phyloP scores from a whole-genome alignment of 1,140 invertebrate species.

The Galleria mellonella region DNA sequence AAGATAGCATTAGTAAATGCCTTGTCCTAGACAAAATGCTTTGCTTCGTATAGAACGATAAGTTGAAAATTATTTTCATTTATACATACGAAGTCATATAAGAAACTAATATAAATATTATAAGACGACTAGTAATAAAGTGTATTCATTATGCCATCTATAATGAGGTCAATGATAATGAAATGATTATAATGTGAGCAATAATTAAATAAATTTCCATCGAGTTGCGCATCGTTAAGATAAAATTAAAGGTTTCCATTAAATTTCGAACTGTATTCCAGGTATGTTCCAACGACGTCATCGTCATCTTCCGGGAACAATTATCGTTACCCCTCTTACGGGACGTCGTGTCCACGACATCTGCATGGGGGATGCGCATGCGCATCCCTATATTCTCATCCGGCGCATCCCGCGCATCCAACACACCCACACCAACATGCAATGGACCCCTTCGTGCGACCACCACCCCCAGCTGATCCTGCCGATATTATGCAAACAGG shows the following conservation, averaged over 20 bases:
- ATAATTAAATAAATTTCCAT: too few relatives aligned
- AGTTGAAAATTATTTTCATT: not conserved
- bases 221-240: too few relatives aligned
- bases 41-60: not conserved
- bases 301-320: conserved; percentile 48
- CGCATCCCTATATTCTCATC: conserved; percentile 43
- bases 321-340: conserved; percentile 44
- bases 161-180: too few relatives aligned
- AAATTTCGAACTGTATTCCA: conserved; percentile 8
- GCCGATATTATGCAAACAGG: conserved; percentile 69
- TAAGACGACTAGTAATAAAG: not conserved
- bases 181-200: too few relatives aligned
- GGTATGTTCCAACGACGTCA: conserved; percentile 62
- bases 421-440: conserved; percentile 43
- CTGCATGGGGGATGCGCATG: conserved; percentile 54
- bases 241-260: not conserved
- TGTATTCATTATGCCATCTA: not conserved
- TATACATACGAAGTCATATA: too few relatives aligned
- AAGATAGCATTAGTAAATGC: not conserved
- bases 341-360: conserved; percentile 43
- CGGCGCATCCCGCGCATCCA: conserved; percentile 53
- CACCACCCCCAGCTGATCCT: conserved; percentile 55
- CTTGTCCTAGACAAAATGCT: conserved; percentile 6
- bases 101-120: too few relatives aligned
- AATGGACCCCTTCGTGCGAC: conserved; percentile 57